phyloP scores from a whole-genome alignment of 2,888 invertebrate species.

The Leptopterna dolabrata region DNA sequence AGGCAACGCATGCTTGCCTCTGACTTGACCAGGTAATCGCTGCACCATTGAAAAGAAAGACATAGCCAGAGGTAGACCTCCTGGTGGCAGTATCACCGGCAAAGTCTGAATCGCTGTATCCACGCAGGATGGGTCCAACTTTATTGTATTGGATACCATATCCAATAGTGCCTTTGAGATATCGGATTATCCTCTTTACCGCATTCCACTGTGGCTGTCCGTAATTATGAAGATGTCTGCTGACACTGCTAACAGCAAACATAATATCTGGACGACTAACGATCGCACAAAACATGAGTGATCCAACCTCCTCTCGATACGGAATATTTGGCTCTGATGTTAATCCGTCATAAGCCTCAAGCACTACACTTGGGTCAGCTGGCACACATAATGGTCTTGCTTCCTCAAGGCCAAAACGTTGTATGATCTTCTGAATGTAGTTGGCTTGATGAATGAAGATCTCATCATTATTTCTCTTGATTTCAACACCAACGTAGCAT shows the following conservation, averaged over 20 bases:
- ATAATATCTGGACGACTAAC: constrained; percentile 51
- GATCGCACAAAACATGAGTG: constrained; percentile 28
- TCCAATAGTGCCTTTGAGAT: constrained; percentile 52
- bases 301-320: constrained; percentile 38
- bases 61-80: constrained; percentile 3
- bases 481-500: neutral
- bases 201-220: neutral
- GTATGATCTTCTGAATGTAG: constrained; percentile 22
- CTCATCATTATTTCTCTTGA: neutral
- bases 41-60: neutral
- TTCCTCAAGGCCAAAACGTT: constrained; percentile 21
- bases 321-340: neutral
- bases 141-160: constrained; percentile 34
- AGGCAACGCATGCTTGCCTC: neutral
- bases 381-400: constrained; percentile 24
- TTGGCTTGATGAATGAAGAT: neutral
- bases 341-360: neutral
- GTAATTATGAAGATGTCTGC: constrained; percentile 8
- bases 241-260: constrained; percentile 47
- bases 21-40: neutral
- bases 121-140: constrained; percentile 22
- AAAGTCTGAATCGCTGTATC: constrained; percentile 61
- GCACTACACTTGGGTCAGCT: neutral
- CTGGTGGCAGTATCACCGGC: constrained; percentile 54
- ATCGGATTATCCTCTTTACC: constrained; percentile 53